Conservation (phyloP, 2,797 vertebrate genomes). For the Falco columbarius region DNA sequence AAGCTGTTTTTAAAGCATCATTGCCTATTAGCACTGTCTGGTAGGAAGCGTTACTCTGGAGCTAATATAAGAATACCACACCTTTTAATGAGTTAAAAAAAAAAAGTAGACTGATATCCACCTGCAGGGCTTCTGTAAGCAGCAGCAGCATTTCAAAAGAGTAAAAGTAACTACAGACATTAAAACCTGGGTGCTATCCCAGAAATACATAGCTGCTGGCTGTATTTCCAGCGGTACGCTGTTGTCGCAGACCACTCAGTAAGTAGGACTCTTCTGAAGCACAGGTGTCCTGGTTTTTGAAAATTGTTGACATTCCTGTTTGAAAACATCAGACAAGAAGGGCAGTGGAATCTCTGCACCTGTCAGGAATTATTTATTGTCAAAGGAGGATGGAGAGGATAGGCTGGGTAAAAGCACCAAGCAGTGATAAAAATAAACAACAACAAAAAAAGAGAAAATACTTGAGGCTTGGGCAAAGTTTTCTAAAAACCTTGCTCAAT, state of each 20-base stretch:
- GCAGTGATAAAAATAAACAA: constrained; percentile 30
- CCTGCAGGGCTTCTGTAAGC: constrained; percentile 71
- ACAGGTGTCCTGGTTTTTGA: constrained; percentile 75
- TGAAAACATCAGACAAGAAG: constrained; percentile 49
- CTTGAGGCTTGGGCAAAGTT: constrained; percentile 9
- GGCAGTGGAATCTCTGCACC: constrained; percentile 65
- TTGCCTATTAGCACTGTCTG: neutral
- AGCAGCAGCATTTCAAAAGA: constrained; percentile 61
- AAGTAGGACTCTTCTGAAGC: constrained; percentile 57
- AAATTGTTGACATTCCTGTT: constrained; percentile 75
- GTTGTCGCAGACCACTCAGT: neutral
- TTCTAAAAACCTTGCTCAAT: neutral
- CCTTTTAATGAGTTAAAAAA: constrained; percentile 13
- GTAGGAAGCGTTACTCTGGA: neutral
- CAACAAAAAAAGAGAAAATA: neutral
- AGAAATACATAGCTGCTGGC: constrained; percentile 57
- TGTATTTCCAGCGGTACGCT: constrained; percentile 20
- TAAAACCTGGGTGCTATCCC: constrained; percentile 61
- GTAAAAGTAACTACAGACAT: constrained; percentile 34
- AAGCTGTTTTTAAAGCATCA: neutral
- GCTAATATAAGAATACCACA: neutral
- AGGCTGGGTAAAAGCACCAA: neutral
- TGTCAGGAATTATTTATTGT: constrained; percentile 75
- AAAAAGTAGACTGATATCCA: constrained; percentile 25
- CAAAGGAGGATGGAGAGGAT: constrained; percentile 51